phyloP scores from a whole-genome alignment of 2,888 invertebrate genomes.

The Nowickia ferox region DNA sequence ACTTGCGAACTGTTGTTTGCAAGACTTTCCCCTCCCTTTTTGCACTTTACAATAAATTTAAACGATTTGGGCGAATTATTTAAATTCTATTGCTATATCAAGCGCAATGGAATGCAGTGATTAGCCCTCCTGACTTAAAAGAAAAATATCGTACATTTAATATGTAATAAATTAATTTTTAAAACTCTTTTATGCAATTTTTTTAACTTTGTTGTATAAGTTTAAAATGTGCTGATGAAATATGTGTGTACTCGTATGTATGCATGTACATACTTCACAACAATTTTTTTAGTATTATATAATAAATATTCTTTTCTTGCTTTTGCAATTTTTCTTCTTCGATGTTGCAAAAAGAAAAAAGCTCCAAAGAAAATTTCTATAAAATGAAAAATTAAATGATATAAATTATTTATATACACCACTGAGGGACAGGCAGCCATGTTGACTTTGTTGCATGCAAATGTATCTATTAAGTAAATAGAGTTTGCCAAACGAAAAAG shows the following conservation, averaged over 20 bases:
- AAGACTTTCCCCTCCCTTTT: too few relatives aligned
- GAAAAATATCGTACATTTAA: not conserved
- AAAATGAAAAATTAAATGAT: slow-evolving; percentile 42
- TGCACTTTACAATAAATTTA: too few relatives aligned
- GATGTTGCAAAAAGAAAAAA: slow-evolving; percentile 21
- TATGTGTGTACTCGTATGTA: too few relatives aligned
- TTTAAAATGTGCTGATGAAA: too few relatives aligned
- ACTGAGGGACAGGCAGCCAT: slow-evolving; percentile 21
- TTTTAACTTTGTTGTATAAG: not conserved
- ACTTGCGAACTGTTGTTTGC: too few relatives aligned
- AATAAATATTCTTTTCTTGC: slow-evolving; percentile 34
- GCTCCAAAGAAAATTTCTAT: slow-evolving; percentile 27
- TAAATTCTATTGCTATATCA: too few relatives aligned
- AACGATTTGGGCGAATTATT: too few relatives aligned
- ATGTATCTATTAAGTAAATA: slow-evolving; percentile 27
- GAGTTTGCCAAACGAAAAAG: slow-evolving; percentile 30
- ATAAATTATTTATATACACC: slow-evolving; percentile 41
- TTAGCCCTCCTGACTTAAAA: not conserved
- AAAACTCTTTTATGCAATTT: not conserved
- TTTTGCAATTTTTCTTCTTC: slow-evolving; percentile 31
- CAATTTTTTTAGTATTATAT: slow-evolving; percentile 38
- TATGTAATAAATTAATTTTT: not conserved
- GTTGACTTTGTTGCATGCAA: slow-evolving; percentile 51
- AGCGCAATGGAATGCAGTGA: too few relatives aligned
- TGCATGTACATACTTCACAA: slow-evolving; percentile 24